These are phyloP conservation scores for Hapalemur alaotrensis DNA, from an alignment of 2,797 vertebrate species.

Conservation along the genomic window DNA sequence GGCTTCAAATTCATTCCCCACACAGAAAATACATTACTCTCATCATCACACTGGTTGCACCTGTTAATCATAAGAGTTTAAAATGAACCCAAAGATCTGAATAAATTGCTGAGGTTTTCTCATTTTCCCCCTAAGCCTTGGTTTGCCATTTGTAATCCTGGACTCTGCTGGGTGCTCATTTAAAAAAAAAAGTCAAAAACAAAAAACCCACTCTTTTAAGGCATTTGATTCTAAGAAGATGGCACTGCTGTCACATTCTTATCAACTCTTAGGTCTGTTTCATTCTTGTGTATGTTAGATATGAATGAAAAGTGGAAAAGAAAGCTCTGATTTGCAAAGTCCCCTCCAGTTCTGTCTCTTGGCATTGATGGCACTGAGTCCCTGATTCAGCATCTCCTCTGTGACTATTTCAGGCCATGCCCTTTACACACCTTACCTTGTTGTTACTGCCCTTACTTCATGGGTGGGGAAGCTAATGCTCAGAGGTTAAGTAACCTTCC, in stretches of 20 bases:
- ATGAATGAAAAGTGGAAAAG: not conserved
- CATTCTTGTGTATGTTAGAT: not conserved
- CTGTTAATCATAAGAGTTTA: not conserved
- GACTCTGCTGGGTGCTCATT: not conserved
- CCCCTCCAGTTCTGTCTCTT: not conserved
- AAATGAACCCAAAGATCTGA: not conserved
- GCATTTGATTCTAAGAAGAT: not conserved
- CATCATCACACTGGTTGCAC: not conserved
- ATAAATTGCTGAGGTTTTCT: not conserved
- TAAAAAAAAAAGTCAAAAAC: not conserved
- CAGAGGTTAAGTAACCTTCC: not conserved
- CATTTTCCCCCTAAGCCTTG: not conserved
- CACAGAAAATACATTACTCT: not conserved
- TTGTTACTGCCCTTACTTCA: not conserved
- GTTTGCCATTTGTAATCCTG: constrained; percentile 6
- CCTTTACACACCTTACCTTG: not conserved
- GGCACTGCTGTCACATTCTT: not conserved
- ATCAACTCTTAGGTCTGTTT: not conserved
- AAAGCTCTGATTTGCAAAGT: not conserved
- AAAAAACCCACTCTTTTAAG: not conserved
- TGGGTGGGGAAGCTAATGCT: not conserved
- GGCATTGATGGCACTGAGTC: not conserved
- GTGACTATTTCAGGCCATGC: not conserved
- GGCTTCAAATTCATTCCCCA: not conserved
- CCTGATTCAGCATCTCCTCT: not conserved